These are phyloP conservation scores for Alaudala cheleensis DNA, from an alignment of 2,113 vertebrate genomes.

Conservation along the genomic window DNA sequence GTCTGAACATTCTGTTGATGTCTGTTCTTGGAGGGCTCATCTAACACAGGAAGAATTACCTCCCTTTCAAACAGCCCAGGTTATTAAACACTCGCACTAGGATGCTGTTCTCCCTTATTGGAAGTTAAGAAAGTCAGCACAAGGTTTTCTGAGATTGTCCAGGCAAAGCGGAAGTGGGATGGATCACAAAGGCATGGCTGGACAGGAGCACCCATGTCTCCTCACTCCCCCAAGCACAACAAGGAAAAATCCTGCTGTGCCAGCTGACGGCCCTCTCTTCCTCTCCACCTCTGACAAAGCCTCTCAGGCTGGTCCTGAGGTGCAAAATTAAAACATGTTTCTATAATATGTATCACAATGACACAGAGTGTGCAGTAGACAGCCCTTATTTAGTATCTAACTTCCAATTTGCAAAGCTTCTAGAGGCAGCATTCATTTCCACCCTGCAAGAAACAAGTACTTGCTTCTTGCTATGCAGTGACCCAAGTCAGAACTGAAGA, in stretches of 20 bases:
- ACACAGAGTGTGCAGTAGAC: not conserved
- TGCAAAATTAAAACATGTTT: not conserved
- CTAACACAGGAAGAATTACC: not conserved
- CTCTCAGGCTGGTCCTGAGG: not conserved
- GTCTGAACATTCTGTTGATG: not conserved
- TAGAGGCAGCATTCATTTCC: not conserved
- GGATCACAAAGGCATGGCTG: not conserved
- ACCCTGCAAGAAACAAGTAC: not conserved
- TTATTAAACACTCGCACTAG: not conserved
- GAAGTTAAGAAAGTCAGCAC: not conserved
- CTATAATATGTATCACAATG: not conserved
- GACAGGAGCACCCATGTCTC: not conserved
- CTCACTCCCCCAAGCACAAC: not conserved
- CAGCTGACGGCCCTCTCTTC: not conserved
- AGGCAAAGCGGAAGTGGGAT: not conserved
- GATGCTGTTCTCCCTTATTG: not conserved
- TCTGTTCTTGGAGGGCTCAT: not conserved
- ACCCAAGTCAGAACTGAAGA: not conserved
- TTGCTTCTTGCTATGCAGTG: not conserved
- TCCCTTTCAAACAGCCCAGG: not conserved
- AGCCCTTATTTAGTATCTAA: not conserved
- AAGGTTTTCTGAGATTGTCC: not conserved
- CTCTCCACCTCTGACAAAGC: not conserved
- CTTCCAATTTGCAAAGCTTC: not conserved
- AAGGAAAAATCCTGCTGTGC: not conserved